These are phyloP conservation scores for Diadegma fenestrale DNA, from an alignment of 2,888 invertebrate genomes.

Conservation along the genomic window DNA sequence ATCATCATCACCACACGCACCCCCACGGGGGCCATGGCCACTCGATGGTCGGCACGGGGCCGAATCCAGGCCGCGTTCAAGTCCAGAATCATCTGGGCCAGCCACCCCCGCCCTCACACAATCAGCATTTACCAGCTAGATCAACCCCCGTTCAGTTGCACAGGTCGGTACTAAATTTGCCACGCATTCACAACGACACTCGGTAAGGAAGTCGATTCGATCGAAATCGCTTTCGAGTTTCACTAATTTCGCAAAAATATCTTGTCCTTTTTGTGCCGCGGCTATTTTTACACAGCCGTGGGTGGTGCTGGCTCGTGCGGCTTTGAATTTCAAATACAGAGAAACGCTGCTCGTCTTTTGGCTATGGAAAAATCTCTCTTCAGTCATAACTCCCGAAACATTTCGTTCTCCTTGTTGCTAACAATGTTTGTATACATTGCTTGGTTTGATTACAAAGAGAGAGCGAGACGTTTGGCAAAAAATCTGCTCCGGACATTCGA, in stretches of 20 bases:
- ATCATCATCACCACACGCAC: slow-evolving; percentile 83
- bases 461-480: neutral
- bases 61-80: slow-evolving; percentile 81
- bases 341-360: neutral
- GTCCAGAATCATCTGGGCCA: slow-evolving; percentile 77
- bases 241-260: neutral
- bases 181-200: neutral
- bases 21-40: slow-evolving; percentile 81
- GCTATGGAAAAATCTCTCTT: neutral
- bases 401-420: neutral
- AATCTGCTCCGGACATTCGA: neutral
- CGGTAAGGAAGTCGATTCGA: neutral
- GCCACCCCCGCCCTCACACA: slow-evolving; percentile 81
- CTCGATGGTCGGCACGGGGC: slow-evolving; percentile 81
- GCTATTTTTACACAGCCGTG: neutral
- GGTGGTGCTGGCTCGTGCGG: neutral
- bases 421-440: neutral
- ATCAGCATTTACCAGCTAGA: slow-evolving; percentile 83
- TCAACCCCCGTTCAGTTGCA: slow-evolving; percentile 83
- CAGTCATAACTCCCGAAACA: neutral
- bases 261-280: neutral
- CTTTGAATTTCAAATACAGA: neutral
- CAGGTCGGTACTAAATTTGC: slow-evolving; percentile 76
- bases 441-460: neutral
- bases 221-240: neutral